Evolutionary conservation across 2,113 vertebrate species (phyloP), one percentile per base, ranked within the genome.

Genomic region (Serinus canaria): DNA sequence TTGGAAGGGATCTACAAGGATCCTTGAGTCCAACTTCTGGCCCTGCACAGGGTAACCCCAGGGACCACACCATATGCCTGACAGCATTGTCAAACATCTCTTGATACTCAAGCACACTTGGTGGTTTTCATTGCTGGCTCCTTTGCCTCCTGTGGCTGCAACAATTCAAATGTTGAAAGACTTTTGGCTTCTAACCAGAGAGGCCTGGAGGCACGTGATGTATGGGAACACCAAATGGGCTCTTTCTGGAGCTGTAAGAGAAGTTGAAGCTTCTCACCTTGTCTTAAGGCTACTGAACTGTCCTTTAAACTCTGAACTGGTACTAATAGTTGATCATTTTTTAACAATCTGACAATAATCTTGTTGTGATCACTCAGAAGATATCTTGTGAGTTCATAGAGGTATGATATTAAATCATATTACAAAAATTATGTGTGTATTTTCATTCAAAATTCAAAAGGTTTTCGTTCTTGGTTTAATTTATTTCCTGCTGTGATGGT

Each of bases 401-500:
- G 15, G 50, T 78, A 70, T 78, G 68, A 89, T 77, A 89, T 67
- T 62, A 92, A 86, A 86, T 62, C 28, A 73, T 8, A 15, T 59
- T 63, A 23, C 75, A 87, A 49, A 50, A 30, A 7, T 11, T 52
- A 11, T 4, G 6, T 62, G 16, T 44, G 53, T 15, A 11, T 58
- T 92, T 37, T 62, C 33, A 85, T 64, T 75, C 52, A 94, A 94
- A 88, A 94, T 77, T 93, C 52, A 93, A 88, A 77, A 33, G 9
- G 31, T 15, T 53, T 94, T 83, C 7, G 2, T 73, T 83, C 63
- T 94, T 50, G n/a, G 15, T 88, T 92, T 62, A 9, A 62, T 92
- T 79, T 92, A 43, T 91, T 94, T 90, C 62, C n/a, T 82, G 43
- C 58, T 69, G 84, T 72, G 67, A 24, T 85, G 30, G 8, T n/a